Evolutionary conservation across 92 coral and sea anemone genomes (phyloP).

Genomic region (Porites lobata): DNA sequence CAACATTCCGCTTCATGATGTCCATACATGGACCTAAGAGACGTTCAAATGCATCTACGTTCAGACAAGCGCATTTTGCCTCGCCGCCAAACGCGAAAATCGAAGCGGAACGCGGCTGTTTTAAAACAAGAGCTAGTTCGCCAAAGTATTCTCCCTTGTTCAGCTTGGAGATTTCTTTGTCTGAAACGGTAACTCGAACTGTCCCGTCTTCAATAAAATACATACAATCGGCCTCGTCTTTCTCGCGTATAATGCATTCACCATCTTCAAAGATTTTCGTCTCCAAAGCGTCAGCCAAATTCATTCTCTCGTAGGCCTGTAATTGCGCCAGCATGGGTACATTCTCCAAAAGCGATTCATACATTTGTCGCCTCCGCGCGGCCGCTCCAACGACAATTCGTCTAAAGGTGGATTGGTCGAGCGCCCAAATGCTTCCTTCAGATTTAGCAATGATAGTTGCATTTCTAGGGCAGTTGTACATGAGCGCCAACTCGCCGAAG

Average conservation of each 20-base stretch:
- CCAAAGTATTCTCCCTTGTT: constrained; percentile 90
- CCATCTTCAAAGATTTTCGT: constrained; percentile 83
- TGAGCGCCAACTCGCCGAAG: constrained; percentile 97
- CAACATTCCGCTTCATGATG: constrained; percentile 95
- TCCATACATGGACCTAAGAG: constrained; percentile 98
- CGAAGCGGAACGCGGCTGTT: constrained; percentile 97
- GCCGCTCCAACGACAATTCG: constrained; percentile 98
- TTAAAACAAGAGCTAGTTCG: constrained; percentile 95
- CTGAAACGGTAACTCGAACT: constrained; percentile 83
- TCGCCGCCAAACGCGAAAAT: constrained; percentile 81
- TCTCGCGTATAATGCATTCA: constrained; percentile 89
- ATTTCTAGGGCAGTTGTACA: constrained; percentile 99
- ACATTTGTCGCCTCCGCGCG: constrained; percentile 86
- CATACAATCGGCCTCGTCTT: constrained; percentile 98
- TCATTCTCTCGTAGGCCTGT: constrained; percentile 92
- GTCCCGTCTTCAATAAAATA: constrained; percentile 94
- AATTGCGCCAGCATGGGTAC: constrained; percentile 91
- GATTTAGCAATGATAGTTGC: constrained; percentile 95
- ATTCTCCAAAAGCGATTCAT: constrained; percentile 85
- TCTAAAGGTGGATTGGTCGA: constrained; percentile 90
- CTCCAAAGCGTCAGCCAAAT: constrained; percentile 95
- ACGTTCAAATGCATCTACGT: constrained; percentile 95
- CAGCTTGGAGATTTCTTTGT: constrained; percentile 85
- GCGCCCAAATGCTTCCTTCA: constrained; percentile 94
- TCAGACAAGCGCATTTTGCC: constrained; percentile 87